Percentiles rank a stretch among this genome's conserved stretches.
Conservation (phyloP, 2,888 invertebrate genomes). For the Cryptus armator region DNA sequence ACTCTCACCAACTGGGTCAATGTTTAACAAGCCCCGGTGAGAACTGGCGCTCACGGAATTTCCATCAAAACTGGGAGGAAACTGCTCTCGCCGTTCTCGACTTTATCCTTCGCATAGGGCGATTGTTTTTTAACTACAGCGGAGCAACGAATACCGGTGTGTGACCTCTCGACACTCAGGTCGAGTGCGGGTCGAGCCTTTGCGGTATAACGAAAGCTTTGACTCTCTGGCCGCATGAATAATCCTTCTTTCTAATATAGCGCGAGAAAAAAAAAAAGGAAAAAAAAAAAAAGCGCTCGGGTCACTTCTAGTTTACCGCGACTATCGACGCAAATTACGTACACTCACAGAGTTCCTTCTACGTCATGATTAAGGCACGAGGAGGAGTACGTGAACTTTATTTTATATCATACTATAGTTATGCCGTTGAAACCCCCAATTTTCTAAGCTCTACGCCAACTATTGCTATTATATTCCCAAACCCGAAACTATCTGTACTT, state of each 20-base stretch:
- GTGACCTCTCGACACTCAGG: constrained; percentile 6
- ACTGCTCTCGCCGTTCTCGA: constrained; percentile 17
- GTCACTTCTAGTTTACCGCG: constrained; percentile 1
- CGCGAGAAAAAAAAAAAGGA: neutral
- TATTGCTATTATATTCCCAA: constrained; percentile 77
- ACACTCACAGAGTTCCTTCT: neutral
- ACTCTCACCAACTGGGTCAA: constrained; percentile 58
- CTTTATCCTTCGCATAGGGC: neutral
- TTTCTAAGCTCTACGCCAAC: constrained; percentile 77
- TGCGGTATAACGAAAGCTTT: neutral
- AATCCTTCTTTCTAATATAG: constrained; percentile 27
- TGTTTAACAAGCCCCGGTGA: constrained; percentile 51
- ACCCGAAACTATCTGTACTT: constrained; percentile 56
- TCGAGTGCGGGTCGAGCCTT: constrained; percentile 11
- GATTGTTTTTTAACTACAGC: constrained; percentile 43
- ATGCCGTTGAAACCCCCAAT: neutral
- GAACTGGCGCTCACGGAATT: constrained; percentile 37
- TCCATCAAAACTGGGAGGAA: constrained; percentile 5
- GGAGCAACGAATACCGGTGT: constrained; percentile 12
- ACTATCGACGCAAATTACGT: too few species aligned
- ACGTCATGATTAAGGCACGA: neutral
- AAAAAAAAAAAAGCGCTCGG: neutral
- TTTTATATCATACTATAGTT: neutral
- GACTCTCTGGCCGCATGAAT: constrained; percentile 11
- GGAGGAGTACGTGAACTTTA: neutral